Base-by-base conservation (phyloP, 92 coral and sea anemone genomes). In the Bergia puertoricense region DNA sequence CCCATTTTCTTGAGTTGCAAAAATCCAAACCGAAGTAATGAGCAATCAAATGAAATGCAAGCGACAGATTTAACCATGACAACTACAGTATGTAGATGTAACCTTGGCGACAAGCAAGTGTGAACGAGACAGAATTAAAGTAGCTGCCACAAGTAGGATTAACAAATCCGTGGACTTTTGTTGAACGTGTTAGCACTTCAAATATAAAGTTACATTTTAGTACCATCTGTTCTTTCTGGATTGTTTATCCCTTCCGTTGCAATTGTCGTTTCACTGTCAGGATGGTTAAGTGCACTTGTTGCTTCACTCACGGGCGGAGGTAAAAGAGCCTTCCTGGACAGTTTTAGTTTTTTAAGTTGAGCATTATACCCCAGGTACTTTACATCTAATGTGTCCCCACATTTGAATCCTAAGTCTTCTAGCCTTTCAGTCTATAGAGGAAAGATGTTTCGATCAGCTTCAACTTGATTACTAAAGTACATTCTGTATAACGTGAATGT, bases 351-450 rank as follows among this genome's bases (percentile, higher is more conserved):
- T 11, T 95, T 94, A 20, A 89, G 76, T n/a, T 79, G 90, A 22
- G 85, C 77, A 82, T 96, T 95, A 22, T 91, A 90, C 20, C 99
- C 99, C 42, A 96, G 91, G 88, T 93, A 96, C 81, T 93, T 94
- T 8, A 96, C 98, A 38, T 92, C 92, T 38, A 96, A 85, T 13
- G 90, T 77, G 59, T 94, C 95, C 40, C 95, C 98, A 40, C 86
- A 90, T 51, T 74, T 82, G 79, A 96, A 85, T 41, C 93, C 93
- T 79, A 95, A 80, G 22, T 84, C 91, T 51, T 93, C 93, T 77
- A 93, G 94, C 36, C 89, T 80, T 66, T 45, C 84, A 71, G 92
- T 89, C 96, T 94, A 81, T 6, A 39, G 18, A 18, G 20, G 41
- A 73, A 48, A 81, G 45, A 45, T 20, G 43, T 14, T 30, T 14